A percentile compares a stretch with the other conserved stretches of the same genome.
Conservation (phyloP, 2,797 vertebrate genomes). For the Platalea minor region DNA sequence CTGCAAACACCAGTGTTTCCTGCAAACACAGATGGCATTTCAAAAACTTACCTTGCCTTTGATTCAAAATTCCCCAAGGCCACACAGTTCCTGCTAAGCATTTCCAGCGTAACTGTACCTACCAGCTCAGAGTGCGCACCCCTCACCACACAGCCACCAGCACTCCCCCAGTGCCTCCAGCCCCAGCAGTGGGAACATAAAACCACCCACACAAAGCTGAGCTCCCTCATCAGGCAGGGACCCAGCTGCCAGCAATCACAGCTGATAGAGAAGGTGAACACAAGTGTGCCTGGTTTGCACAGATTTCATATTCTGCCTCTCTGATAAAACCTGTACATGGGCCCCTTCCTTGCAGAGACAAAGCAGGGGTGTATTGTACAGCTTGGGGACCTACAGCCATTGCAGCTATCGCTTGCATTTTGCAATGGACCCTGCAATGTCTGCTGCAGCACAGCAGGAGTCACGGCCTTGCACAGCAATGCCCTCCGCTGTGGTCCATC, state of each 20-base stretch:
- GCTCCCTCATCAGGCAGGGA: background rate
- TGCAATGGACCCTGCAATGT: fast-evolving
- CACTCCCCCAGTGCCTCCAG: fast-evolving
- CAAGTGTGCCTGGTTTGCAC: background rate
- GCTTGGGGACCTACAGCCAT: fast-evolving
- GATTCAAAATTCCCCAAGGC: background rate
- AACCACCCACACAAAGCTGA: background rate
- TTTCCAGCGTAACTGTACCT: background rate
- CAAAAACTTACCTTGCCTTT: background rate
- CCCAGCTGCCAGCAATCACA: background rate
- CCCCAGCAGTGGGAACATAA: fast-evolving
- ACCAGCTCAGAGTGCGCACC: fast-evolving
- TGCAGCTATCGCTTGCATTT: fast-evolving
- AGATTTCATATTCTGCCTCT: background rate
- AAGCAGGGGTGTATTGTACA: background rate
- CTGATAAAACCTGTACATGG: background rate
- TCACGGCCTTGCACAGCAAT: fast-evolving
- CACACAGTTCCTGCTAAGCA: background rate
- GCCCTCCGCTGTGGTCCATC: background rate
- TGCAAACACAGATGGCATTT: background rate
- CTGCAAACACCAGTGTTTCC: background rate
- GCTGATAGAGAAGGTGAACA: background rate
- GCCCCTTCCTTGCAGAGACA: background rate
- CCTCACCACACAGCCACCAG: fast-evolving
- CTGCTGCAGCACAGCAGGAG: background rate